Evolutionary conservation across 2,113 vertebrate species (phyloP).

Genomic region (Spea bombifrons): DNA sequence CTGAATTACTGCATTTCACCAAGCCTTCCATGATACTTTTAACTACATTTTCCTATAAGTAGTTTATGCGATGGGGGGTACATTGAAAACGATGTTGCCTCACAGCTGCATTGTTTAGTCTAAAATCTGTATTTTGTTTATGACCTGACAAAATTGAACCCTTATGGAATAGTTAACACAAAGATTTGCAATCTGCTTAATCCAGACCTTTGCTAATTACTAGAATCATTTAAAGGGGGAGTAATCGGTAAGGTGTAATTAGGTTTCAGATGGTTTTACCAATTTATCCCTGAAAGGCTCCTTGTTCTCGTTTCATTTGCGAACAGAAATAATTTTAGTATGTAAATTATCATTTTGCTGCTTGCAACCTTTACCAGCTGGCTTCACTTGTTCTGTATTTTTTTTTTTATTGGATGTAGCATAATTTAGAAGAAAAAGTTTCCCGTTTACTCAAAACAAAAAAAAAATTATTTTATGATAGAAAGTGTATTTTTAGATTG

Average conservation of each 20-base stretch:
- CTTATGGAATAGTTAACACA: constrained; percentile 25
- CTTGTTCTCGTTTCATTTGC: neutral
- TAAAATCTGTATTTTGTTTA: constrained; percentile 34
- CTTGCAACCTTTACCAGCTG: constrained; percentile 1
- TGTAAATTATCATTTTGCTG: constrained; percentile 17
- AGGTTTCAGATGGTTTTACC: constrained; percentile 16
- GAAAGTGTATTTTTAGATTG: too few relatives aligned
- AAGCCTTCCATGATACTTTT: too few relatives aligned
- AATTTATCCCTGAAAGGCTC: constrained; percentile 20
- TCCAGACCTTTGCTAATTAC: constrained; percentile 42
- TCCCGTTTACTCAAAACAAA: too few relatives aligned
- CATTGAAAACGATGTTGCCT: too few relatives aligned
- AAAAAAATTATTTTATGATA: too few relatives aligned
- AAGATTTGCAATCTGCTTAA: constrained; percentile 35
- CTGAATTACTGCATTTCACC: too few relatives aligned
- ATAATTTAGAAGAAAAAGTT: too few relatives aligned
- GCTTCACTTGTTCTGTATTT: constrained; percentile 16
- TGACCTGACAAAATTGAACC: constrained; percentile 33
- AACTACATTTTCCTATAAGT: too few relatives aligned
- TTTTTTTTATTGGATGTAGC: neutral
- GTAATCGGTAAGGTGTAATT: constrained; percentile 36
- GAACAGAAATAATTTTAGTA: neutral
- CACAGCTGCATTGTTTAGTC: constrained; percentile 5
- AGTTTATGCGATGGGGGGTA: too few relatives aligned
- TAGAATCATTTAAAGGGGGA: constrained; percentile 37